Evolutionary conservation across 2,797 vertebrate genomes (phyloP).

Genomic region (Enteromius radiatus): DNA sequence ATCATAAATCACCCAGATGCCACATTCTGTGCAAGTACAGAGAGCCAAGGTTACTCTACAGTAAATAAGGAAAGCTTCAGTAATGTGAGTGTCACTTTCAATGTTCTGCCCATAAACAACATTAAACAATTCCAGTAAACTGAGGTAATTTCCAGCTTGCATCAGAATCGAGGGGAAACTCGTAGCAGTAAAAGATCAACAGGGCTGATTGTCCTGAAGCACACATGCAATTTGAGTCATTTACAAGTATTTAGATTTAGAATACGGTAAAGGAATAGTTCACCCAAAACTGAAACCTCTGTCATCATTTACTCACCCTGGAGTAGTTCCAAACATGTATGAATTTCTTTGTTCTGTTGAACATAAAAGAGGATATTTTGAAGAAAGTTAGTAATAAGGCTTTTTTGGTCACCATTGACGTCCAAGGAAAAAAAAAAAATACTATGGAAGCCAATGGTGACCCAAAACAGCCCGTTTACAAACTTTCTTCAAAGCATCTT

Average conservation of each 20-base stretch:
- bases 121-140: conserved; percentile 5
- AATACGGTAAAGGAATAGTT: neutral
- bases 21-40: neutral
- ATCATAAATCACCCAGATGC: neutral
- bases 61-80: conserved; percentile 14
- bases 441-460: too few species aligned
- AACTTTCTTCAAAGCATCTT: too few species aligned
- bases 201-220: neutral
- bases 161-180: neutral
- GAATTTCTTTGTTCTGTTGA: too few species aligned
- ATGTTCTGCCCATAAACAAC: neutral
- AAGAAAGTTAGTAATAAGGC: too few species aligned
- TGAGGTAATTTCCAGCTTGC: conserved; percentile 4
- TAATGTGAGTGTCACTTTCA: conserved; percentile 2
- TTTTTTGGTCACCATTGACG: too few species aligned
- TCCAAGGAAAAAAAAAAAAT: too few species aligned
- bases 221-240: neutral
- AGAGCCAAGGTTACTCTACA: neutral
- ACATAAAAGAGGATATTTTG: too few species aligned
- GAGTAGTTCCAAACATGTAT: too few species aligned
- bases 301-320: too few species aligned
- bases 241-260: neutral
- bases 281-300: too few species aligned
- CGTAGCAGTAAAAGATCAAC: neutral
- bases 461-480: too few species aligned